Base-by-base conservation (phyloP, 2,797 vertebrate species). In the Cossypha polioptera region DNA sequence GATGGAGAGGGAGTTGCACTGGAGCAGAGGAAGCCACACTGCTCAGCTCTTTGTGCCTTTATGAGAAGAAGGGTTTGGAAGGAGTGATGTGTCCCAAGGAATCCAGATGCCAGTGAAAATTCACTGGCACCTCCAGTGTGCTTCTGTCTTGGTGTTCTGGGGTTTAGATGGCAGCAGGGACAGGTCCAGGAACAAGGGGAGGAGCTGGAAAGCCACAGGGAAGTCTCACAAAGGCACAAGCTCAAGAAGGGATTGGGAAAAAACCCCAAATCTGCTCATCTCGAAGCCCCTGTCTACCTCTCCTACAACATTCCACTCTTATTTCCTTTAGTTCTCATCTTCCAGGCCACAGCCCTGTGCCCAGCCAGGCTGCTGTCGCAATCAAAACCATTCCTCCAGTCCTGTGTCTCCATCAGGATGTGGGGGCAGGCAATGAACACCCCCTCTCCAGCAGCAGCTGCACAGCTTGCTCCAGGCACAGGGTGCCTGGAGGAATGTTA, bases 401-500 rank as follows among this genome's bases (percentile, higher is more conserved):
- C 75, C 50, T 65, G 47, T 24, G 42, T 63, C 91, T 93, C 86
- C 75, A 4, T 58, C 73, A 43, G 80, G 35, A 26, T 25, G 16
- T 5, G 22, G 21, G 35, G 43, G 40, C 35, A 87, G 50, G 42
- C 67, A 81, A 90, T 57, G 85, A 93, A 78, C 11, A 65, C 58
- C 54, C 71, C 57, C 73, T 86, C 86, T 47, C 78, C 62, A 72
- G 50, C 13, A 71, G 91, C 93, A 97, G 79, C 66, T 57, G 47
- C 94, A 80, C 86, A 89, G 94, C 80, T 38, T 53, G 67, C 86
- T 55, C 86, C 88, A 84, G 86, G 81, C 76, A 72, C 72, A 12
- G 51, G 58, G 89, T 94, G 78, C 92, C 51, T 20, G 63, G 59
- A 92, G 90, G 58, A 90, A 91, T 22, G 29, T 77, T 94, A 96